Evolutionary conservation across 23 tunicate species (phyloP), one percentile per base, ranked within the genome.

Genomic region (Corella eumyota): DNA sequence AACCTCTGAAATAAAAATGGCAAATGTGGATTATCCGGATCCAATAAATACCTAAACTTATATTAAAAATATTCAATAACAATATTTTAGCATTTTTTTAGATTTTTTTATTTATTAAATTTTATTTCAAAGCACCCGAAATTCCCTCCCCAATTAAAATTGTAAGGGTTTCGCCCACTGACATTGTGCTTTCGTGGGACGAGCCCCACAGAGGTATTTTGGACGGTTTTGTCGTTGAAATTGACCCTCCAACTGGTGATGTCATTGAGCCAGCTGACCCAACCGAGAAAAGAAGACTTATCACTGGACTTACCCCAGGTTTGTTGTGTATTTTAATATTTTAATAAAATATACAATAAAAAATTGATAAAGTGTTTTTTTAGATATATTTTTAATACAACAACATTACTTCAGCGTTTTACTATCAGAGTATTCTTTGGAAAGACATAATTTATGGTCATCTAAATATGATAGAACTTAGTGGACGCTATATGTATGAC

Each of bases 141-240:
- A 72, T 57, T n/a, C 96, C 96, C 19, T 64, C 58, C 15, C 29
- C 60, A 25, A 67, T 88, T 1, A 33, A 60, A 62, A 68, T 62
- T 17, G 69, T 23, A 2, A 13, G 15, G 25, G 37, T 45, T 30
- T 40, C 68, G 6, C 68, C 85, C 54, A 66, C 75, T 13, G 53
- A 62, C 22, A 71, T 57, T 2, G 48, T 50, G 36, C 25, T 85
- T n/a, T 77, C 95, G 7, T 88, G 96, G 96, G 64, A 62, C 29
- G 67, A 76, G 6, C 80, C 85, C 3, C 88, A 88, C 28, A 77
- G 90, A 15, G 96, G 96, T 20, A 73, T 74, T 4, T 45, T 78
- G 38, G 96, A 88, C 49, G 88, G 70, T 32, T 85, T 61, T 51
- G 38, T 60, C 5, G 52, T 85, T 9, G 85, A 85, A 38, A 27